Percentiles rank a stretch among this genome's conserved stretches.
phyloP scores from a whole-genome alignment of 2,797 vertebrate genomes.

The Rhincodon typus region DNA sequence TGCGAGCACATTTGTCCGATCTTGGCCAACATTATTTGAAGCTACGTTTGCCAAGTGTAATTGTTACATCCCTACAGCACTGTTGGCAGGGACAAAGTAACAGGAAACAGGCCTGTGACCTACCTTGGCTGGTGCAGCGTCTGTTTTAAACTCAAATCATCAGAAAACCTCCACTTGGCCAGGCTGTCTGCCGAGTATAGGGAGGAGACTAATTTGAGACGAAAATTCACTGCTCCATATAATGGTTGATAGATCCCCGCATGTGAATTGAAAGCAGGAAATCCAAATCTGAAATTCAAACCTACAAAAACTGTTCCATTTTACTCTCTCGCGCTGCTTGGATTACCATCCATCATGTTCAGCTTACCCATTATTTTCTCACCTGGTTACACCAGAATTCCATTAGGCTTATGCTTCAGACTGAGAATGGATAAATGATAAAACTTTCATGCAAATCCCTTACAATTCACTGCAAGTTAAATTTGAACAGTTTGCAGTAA shows the following conservation, averaged over 20 bases:
- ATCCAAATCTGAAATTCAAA: not conserved
- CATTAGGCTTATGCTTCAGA: no score
- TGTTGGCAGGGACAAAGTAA: not conserved
- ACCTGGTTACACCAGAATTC: no score
- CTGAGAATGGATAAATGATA: not conserved
- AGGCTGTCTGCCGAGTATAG: not conserved
- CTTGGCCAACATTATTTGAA: not conserved
- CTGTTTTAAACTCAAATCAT: slow-evolving; percentile 12
- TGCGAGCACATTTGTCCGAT: not conserved
- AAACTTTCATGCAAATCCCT: not conserved
- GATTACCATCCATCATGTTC: not conserved
- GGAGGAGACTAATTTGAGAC: not conserved
- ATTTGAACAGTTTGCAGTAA: not conserved
- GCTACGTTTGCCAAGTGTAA: not conserved
- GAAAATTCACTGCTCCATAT: not conserved
- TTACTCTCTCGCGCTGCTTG: not conserved
- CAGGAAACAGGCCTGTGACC: not conserved
- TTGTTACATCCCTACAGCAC: not conserved
- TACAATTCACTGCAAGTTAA: no score
- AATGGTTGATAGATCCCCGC: not conserved
- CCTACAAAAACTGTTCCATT: no score
- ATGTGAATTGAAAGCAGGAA: not conserved
- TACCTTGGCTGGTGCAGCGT: not conserved
- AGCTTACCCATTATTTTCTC: not conserved
- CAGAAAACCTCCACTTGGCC: not conserved